These are phyloP conservation scores for Thalassarche chlororhynchos DNA, from an alignment of 2,113 vertebrate genomes.

Conservation along the genomic window DNA sequence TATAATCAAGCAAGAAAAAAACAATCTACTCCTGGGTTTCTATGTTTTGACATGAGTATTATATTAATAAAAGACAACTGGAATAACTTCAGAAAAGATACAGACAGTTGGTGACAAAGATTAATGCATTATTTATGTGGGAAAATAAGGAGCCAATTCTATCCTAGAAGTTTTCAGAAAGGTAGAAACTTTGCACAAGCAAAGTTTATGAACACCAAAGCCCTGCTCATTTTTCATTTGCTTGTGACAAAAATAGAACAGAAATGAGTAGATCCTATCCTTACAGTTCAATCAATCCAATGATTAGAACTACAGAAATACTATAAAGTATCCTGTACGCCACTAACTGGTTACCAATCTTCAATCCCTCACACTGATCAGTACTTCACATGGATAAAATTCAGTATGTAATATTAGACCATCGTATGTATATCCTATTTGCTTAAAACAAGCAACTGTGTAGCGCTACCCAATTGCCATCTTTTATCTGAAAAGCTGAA, in stretches of 20 bases:
- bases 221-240: neutral
- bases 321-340: neutral
- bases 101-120: neutral
- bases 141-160: neutral
- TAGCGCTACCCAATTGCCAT: neutral
- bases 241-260: neutral
- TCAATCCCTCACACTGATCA: neutral
- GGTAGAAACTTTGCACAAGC: neutral
- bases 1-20: neutral
- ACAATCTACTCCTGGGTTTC: neutral
- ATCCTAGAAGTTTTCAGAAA: neutral
- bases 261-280: neutral
- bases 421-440: accelerated
- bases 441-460: neutral
- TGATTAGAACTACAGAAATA: neutral
- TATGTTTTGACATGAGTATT: neutral
- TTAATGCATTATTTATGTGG: neutral
- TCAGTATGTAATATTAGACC: neutral
- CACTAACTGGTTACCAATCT: neutral
- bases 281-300: neutral
- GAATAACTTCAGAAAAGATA: neutral
- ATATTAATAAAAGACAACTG: neutral
- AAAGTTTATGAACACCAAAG: neutral
- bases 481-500: neutral
- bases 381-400: neutral